A percentile compares a stretch with the other conserved stretches of the same genome.
These are phyloP conservation scores for Calidris pygmaea DNA, from an alignment of 2,113 vertebrate species.

Conservation along the genomic window DNA sequence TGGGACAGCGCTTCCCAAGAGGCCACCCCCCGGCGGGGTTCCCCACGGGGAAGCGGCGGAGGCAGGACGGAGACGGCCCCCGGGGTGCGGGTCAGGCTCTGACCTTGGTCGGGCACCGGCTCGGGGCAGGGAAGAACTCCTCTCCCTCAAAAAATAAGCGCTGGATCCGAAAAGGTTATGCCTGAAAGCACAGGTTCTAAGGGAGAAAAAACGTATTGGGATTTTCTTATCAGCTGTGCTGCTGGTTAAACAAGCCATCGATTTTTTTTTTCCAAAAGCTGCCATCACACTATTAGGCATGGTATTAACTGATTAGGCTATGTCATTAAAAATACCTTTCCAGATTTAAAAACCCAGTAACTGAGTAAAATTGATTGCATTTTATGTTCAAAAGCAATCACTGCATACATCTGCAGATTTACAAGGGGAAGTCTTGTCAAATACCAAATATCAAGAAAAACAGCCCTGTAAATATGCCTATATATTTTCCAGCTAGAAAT, in stretches of 20 bases:
- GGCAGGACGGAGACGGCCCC: not conserved
- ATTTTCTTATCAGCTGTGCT: not conserved
- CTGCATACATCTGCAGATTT: not conserved
- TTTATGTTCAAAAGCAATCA: constrained; percentile 31
- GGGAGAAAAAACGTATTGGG: not conserved
- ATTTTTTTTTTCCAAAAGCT: constrained; percentile 9
- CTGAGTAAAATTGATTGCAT: constrained; percentile 50
- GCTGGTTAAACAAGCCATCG: not conserved
- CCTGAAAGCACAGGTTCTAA: not conserved
- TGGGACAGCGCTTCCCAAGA: not conserved
- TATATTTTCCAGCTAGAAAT: not conserved
- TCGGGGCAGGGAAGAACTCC: not conserved
- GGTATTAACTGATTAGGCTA: constrained; percentile 63
- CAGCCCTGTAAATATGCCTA: not conserved
- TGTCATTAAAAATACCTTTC: constrained; percentile 60
- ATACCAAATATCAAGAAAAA: not conserved
- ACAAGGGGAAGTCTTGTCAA: not conserved
- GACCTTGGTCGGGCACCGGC: not conserved
- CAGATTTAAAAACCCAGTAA: constrained; percentile 59
- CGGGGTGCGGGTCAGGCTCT: not conserved
- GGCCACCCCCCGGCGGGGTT: not conserved
- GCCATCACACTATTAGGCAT: constrained; percentile 39
- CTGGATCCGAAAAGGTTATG: not conserved
- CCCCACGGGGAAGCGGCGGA: not conserved
- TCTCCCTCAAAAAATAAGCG: not conserved